Base-by-base conservation (phyloP, 2,888 invertebrate species). In the Andrena praecox region DNA sequence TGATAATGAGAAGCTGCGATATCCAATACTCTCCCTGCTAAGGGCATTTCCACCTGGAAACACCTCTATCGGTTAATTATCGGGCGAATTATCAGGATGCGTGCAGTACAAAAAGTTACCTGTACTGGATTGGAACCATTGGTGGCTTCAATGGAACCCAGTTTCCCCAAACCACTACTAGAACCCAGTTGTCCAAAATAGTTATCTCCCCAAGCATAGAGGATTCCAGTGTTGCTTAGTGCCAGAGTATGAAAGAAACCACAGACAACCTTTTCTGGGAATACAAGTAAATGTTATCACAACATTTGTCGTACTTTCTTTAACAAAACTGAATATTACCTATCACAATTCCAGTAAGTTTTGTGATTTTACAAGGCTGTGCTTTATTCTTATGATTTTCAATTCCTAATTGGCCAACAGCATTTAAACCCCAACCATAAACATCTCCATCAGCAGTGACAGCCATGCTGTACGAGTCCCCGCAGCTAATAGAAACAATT, bases 201-300 rank as follows among this genome's bases (percentile, higher is more conserved):
- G 91, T 96, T 96, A 20, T 95, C 95, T 74, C 96, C 96, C 96
- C 96, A 96, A n/a, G 95, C 95, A 88, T 94, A 96, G 31, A 96
- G 90, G 29, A 92, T 93, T 0, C 96, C 96, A 87, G 95, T 95
- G 87, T 96, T 95, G 35, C 95, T 95, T 16, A 96, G 93, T 0
- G 96, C 96, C 82, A 96, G 88, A 0, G 95, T 94, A 89, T 96
- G 96, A 0, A 95, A 95, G 87, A 95, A 95, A 12, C 96, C 96
- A 90, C 96, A 96, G 54, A 93, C 95, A 73, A 95, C 93, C 94
- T 93, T 93, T 76, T 90, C 93, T 93, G 77, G 79, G 80, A 67
- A 48, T 20, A 29, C 1, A 72, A 77, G 42, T 12, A 42, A 42
- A 12, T 42, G 7, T 7, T 6, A n/a, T n/a, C 7, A 33, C 10